Evolutionary conservation across 1,140 invertebrate genomes (phyloP).

Genomic region (Drosophila virilis): DNA sequence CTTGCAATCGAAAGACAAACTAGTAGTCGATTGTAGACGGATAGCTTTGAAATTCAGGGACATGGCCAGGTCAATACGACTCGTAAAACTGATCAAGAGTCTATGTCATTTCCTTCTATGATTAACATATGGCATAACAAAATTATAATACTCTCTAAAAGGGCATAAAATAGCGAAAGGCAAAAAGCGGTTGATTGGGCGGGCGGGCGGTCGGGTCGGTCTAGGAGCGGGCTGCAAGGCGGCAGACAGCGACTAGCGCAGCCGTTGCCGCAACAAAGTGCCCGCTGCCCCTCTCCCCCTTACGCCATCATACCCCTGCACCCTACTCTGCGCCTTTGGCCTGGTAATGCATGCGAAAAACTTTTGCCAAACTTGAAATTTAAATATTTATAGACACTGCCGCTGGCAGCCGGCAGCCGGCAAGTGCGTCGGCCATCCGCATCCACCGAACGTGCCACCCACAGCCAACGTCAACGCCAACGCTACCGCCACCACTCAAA

Average conservation of each 20-base stretch:
- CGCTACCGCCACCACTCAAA: slow-evolving; percentile 11
- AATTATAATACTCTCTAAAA: no score
- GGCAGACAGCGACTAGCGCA: slow-evolving; percentile 23
- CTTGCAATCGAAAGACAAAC: no score
- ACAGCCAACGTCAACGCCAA: not conserved
- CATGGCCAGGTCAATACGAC: no score
- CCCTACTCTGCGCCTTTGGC: slow-evolving; percentile 12
- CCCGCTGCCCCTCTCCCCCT: not conserved
- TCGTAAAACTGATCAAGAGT: no score
- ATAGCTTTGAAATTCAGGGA: no score
- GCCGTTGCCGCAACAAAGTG: slow-evolving; percentile 49
- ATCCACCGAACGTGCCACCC: slow-evolving; percentile 13
- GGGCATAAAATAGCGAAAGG: no score
- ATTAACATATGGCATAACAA: no score
- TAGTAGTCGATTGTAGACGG: no score
- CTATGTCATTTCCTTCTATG: no score
- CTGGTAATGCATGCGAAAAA: slow-evolving; percentile 80
- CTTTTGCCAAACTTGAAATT: slow-evolving; percentile 83
- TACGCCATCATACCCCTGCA: not conserved
- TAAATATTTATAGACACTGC: slow-evolving; percentile 81
- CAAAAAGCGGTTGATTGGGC: not conserved
- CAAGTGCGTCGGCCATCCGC: slow-evolving; percentile 42
- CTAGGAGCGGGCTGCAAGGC: slow-evolving; percentile 15
- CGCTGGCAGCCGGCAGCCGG: slow-evolving; percentile 44
- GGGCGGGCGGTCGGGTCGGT: not conserved